These are phyloP conservation scores for Idaea straminata DNA, from an alignment of 2,888 invertebrate species.

Conservation along the genomic window DNA sequence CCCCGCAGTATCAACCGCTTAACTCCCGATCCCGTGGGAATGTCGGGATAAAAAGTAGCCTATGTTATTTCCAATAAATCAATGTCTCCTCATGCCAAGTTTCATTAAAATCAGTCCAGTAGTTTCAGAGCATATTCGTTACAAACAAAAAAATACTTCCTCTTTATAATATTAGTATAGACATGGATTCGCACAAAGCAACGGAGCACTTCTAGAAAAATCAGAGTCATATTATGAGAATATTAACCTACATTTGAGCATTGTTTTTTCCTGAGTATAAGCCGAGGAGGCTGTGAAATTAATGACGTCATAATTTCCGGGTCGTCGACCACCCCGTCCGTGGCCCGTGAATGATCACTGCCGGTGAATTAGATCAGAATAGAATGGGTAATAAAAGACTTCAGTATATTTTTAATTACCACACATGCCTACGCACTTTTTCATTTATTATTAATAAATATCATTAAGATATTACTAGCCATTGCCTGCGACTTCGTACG, in stretches of 20 bases:
- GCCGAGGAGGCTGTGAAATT: constrained; percentile 54
- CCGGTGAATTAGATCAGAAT: constrained; percentile 16
- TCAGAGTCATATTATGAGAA: constrained; percentile 14
- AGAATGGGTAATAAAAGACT: constrained; percentile 11
- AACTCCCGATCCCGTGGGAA: no score
- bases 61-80: no score
- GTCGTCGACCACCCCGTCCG: constrained; percentile 50
- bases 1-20: no score
- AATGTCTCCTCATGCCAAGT: no score
- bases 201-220: background rate
- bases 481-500: no score
- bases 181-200: background rate
- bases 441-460: no score
- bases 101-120: no score
- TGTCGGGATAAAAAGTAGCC: no score
- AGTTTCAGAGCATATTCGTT: no score
- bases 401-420: background rate
- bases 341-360: constrained; percentile 53
- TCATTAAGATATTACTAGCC: no score
- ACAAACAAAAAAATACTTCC: no score
- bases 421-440: background rate
- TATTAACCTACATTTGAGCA: constrained; percentile 30
- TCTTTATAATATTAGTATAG: no score
- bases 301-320: constrained; percentile 73
- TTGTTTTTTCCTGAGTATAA: constrained; percentile 35